Base-by-base conservation (phyloP, 2,797 vertebrate genomes). In the Rallus crepitans region DNA sequence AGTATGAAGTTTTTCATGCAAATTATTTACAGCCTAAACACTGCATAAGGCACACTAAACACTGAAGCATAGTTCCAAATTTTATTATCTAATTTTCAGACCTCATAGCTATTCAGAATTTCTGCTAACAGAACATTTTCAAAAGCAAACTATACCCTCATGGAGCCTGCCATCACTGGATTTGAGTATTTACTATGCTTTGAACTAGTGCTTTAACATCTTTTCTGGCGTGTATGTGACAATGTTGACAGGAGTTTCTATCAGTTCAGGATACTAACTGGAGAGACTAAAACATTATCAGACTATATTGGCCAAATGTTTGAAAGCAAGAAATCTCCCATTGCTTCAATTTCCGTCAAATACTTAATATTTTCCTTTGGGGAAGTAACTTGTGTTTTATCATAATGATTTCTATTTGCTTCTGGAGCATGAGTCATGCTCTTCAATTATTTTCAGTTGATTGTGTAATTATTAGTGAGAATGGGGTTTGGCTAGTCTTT, bases 371-470 rank as follows among this genome's bases (percentile, higher is more conserved):
- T 97, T 96, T 97, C 91, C 68, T 96, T 92, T 95, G 60, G 77
- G 73, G 45, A 97, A 93, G 84, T 90, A 96, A 82, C 65, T 69
- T 92, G 33, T 71, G 50, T 93, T 97, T 97, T 96, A 97, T 86
- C 91, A 76, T 95, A 94, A 94, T 80, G 40, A 95, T 66, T 94
- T 95, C 90, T 95, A 66, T 94, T 96, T 97, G 71, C 72, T 96
- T 97, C 88, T 93, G 77, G 69, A 97, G 71, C 68, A 94, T 70
- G 57, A 95, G 85, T 85, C 82, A 94, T 24, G 61, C 23, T 79
- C 80, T 95, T 97, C 81, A 95, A 95, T 96, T 90, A 96, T 82
- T 90, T 96, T 96, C 94, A 83, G 78, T 66, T 81, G 77, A 95
- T 94, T 90, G 73, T 59, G 64, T 89, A 96, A 96, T 92, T 97